Conservation (phyloP, 2,113 vertebrate genomes). For the Spizaetus ornatus region DNA sequence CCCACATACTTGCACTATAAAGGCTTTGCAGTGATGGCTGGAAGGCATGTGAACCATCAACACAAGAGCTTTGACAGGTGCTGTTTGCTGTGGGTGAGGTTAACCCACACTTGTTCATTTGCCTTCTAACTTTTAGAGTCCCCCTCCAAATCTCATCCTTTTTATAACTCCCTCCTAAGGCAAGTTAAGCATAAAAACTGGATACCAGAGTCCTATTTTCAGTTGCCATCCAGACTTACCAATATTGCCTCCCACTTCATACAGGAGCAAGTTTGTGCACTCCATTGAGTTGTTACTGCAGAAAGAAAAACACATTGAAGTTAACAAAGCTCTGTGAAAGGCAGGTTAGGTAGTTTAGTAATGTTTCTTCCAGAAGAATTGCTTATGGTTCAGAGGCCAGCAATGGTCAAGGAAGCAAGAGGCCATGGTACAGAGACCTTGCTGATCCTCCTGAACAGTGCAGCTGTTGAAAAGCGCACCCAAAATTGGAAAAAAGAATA, state of each 20-base stretch:
- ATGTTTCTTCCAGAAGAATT: not conserved
- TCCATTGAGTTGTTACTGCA: slow-evolving; percentile 71
- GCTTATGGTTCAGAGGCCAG: not conserved
- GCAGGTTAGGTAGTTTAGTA: not conserved
- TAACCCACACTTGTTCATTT: not conserved
- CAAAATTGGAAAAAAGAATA: not conserved
- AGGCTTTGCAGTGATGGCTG: not conserved
- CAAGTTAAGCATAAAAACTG: not conserved
- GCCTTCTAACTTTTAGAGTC: not conserved
- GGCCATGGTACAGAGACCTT: not conserved
- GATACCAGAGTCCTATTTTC: not conserved
- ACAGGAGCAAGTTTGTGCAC: slow-evolving; percentile 72
- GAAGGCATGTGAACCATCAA: not conserved
- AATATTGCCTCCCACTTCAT: slow-evolving; percentile 87
- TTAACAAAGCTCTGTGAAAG: not conserved
- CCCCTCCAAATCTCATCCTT: not conserved
- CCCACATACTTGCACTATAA: not conserved
- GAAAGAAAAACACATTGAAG: not conserved
- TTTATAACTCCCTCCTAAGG: not conserved
- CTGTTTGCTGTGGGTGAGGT: not conserved
- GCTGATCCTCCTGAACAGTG: not conserved
- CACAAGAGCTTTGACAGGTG: not conserved
- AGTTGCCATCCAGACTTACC: slow-evolving; percentile 66
- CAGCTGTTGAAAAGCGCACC: not conserved
- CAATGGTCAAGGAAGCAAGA: not conserved